These are phyloP conservation scores for Conus betulinus DNA, from an alignment of 1,140 invertebrate species.

Conservation along the genomic window DNA sequence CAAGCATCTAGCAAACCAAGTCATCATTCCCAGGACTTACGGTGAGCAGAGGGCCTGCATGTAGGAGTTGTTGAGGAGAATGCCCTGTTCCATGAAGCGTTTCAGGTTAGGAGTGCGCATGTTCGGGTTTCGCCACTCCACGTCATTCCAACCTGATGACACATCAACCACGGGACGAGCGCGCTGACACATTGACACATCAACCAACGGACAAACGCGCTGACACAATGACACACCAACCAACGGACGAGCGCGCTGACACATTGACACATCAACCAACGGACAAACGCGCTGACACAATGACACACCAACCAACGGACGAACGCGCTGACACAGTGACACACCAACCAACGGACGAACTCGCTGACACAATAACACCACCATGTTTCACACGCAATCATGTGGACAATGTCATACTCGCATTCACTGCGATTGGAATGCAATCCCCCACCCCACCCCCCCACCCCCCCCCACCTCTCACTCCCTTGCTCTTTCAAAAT, in stretches of 20 bases:
- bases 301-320: background rate
- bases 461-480: too few species aligned
- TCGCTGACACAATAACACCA: too few species aligned
- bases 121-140: constrained; percentile 69
- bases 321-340: background rate
- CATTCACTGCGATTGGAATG: too few species aligned
- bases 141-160: constrained; percentile 71
- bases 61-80: constrained; percentile 66
- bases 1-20: too few species aligned
- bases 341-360: background rate
- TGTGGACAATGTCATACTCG: too few species aligned
- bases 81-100: constrained; percentile 59
- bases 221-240: background rate
- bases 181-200: background rate
- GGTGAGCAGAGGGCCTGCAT: constrained; percentile 67
- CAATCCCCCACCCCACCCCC: too few species aligned
- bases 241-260: background rate
- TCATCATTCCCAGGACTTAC: constrained; percentile 51
- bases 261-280: too few species aligned
- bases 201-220: background rate
- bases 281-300: background rate
- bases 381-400: too few species aligned
- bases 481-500: too few species aligned
- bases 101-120: constrained; percentile 72
- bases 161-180: background rate